Evolutionary conservation across 2,113 vertebrate genomes (phyloP), one percentile per base, ranked within the genome.

Genomic region (Origma solitaria): DNA sequence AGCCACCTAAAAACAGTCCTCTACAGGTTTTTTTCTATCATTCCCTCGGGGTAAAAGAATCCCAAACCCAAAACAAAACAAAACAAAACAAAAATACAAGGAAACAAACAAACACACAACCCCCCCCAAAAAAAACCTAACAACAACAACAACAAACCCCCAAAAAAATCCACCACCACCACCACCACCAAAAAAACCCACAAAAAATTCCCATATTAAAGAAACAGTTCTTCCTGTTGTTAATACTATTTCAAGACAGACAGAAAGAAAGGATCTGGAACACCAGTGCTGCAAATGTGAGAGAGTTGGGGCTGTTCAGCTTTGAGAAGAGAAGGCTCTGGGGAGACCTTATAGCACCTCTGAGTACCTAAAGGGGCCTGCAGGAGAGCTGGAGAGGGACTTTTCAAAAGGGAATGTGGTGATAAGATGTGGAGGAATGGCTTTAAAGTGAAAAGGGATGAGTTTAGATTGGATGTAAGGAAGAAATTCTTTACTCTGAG

Each of bases 11-110:
- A 82, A 75, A 28, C 3, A 70, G 42, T 12, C 8, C 17, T 8
- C 27, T 25, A 3, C 15, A 10, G 11, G 49, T 18, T 13, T n/a
- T 57, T 40, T 60, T 21, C 30, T 49, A 7, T 24, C 10, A 7
- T 45, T 50, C 13, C 19, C 8, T 30, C 5, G 22, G 15, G 13
- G 1, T 0, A 2, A 50, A 27, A 16, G 4, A 14, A 3, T 23
- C 44, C 5, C 5, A 45, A 71, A 15, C 7, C 1, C 15, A 9
- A 71, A 56, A 13, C 7, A 13, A 38, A 47, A 4, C 8, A 35
- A 72, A 4, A 2, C 25, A 82, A 73, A 44, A 51, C 3, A 15
- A 12, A 27, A 6, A n/a, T n/a, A n/a, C n/a, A n/a, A n/a, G n/a
- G n/a, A n/a, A 20, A 60, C 9, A 9, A 10, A 40, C 38, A 9